These are phyloP conservation scores for Aleiodes leptofemur DNA, from an alignment of 2,888 invertebrate species.

Conservation along the genomic window DNA sequence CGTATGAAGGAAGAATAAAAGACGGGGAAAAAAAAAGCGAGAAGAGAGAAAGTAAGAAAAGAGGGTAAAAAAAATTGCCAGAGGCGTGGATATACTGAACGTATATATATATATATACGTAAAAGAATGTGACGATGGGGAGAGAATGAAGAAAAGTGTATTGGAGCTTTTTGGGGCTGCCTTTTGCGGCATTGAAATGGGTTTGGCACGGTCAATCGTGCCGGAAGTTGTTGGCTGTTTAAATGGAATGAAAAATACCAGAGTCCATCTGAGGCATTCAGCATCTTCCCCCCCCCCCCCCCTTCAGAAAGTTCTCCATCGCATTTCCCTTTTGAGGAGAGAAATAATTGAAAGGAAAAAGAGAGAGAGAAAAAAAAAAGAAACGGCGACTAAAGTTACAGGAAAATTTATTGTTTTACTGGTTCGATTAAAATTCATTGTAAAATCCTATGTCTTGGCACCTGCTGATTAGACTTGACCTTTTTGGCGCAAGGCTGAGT, in stretches of 20 bases:
- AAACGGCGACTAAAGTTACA: not conserved
- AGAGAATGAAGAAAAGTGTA: conserved; percentile 18
- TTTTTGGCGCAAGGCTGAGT: too few relatives aligned
- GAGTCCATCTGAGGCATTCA: conserved; percentile 5
- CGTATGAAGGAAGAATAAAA: not conserved
- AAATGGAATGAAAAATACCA: conserved; percentile 18
- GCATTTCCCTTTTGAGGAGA: too few relatives aligned
- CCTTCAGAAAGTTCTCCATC: too few relatives aligned
- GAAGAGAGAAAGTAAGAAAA: too few relatives aligned
- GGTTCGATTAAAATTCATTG: too few relatives aligned
- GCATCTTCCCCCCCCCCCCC: too few relatives aligned
- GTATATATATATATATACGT: not conserved
- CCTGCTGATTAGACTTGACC: too few relatives aligned
- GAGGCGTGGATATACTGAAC: conserved; percentile 14
- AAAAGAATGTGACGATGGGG: conserved; percentile 13
- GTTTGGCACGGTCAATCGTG: conserved; percentile 54
- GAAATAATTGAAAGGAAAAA: not conserved
- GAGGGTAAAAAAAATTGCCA: not conserved
- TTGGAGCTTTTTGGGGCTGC: conserved; percentile 21
- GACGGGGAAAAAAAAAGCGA: too few relatives aligned
- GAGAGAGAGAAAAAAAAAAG: not conserved
- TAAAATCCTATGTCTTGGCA: too few relatives aligned
- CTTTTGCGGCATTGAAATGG: conserved; percentile 44
- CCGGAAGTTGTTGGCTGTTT: conserved; percentile 51
- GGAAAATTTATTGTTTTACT: not conserved